Conservation (phyloP, 2,888 invertebrate genomes). For the Neoaliturus tenellus region DNA sequence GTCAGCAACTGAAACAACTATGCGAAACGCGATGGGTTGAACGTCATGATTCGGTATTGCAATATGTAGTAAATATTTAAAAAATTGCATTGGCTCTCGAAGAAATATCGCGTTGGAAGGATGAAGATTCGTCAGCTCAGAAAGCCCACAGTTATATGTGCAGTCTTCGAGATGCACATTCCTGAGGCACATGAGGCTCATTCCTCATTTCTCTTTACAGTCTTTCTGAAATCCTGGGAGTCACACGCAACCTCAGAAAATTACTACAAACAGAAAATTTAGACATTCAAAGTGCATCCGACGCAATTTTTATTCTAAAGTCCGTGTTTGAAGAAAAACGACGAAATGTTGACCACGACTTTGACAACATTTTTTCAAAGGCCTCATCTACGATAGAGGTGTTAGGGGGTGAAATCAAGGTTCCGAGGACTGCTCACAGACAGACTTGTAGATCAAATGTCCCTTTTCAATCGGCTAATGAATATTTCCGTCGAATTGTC, state of each 20-base stretch:
- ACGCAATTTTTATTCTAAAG: not conserved
- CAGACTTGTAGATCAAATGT: too few relatives aligned
- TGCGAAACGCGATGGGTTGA: slow-evolving; percentile 1
- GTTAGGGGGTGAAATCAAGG: not conserved
- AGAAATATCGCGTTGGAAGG: not conserved
- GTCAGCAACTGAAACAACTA: not conserved
- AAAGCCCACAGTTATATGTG: not conserved
- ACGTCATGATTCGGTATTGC: not conserved
- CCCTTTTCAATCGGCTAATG: not conserved
- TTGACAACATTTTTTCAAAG: not conserved
- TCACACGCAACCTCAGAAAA: not conserved
- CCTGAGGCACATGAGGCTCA: not conserved
- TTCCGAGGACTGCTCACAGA: not conserved
- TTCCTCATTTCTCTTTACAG: not conserved
- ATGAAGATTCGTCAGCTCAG: not conserved
- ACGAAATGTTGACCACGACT: not conserved
- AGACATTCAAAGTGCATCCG: not conserved
- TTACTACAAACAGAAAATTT: not conserved
- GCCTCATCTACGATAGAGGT: not conserved
- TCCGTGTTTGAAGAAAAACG: not conserved
- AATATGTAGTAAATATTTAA: not conserved
- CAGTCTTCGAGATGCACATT: not conserved
- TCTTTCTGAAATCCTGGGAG: not conserved
- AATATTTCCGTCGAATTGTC: slow-evolving; percentile 6
- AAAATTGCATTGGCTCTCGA: not conserved